These are phyloP conservation scores for Lagocephalus sceleratus DNA, from an alignment of 2,797 vertebrate species.

Conservation along the genomic window DNA sequence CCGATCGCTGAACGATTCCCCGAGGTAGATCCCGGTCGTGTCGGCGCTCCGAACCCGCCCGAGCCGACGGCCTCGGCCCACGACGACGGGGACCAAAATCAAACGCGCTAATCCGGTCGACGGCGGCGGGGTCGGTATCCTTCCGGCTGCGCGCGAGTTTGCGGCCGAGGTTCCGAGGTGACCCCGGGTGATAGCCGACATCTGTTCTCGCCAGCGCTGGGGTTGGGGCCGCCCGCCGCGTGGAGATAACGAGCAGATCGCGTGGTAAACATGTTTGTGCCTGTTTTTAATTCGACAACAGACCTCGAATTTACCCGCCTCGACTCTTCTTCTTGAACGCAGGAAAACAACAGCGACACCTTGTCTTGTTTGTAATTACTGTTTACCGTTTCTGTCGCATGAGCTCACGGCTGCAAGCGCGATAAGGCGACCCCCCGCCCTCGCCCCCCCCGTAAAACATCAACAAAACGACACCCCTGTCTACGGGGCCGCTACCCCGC, in stretches of 20 bases:
- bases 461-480: too few species aligned
- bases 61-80: not conserved
- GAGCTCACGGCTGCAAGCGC: too few species aligned
- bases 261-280: not conserved
- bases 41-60: too few species aligned
- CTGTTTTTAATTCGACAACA: too few species aligned
- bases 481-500: too few species aligned
- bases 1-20: conserved; percentile 55
- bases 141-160: conserved; percentile 24
- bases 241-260: not conserved
- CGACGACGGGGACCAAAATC: conserved; percentile 7
- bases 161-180: conserved; percentile 17
- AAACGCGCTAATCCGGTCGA: not conserved
- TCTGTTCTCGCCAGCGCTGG: conserved; percentile 55
- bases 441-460: too few species aligned
- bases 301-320: too few species aligned
- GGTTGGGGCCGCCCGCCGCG: not conserved
- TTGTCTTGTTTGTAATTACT: too few species aligned
- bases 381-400: too few species aligned
- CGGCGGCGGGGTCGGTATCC: conserved; percentile 6
- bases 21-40: not conserved
- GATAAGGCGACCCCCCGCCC: too few species aligned
- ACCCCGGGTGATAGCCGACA: conserved; percentile 38
- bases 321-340: not conserved
- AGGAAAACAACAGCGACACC: not conserved